Evolutionary conservation across 1,140 invertebrate species (phyloP).

Genomic region (Nephila pilipes): DNA sequence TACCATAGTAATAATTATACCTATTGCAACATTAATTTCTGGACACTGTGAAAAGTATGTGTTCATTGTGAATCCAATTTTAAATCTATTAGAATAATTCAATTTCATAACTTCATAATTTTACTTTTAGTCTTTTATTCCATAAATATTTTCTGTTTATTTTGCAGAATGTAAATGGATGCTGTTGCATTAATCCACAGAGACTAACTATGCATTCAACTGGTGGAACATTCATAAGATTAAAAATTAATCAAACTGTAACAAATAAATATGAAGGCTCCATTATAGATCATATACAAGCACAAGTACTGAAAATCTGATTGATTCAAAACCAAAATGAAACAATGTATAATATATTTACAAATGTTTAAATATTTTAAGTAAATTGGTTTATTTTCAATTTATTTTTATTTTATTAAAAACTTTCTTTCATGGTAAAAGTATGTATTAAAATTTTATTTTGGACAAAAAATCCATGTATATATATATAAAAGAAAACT

Average conservation of each 20-base stretch:
- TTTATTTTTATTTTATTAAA: neutral
- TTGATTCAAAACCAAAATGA: neutral
- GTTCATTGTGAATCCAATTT: too few relatives aligned
- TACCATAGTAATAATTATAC: too few relatives aligned
- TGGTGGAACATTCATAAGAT: conserved; percentile 84
- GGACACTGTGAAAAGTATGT: too few relatives aligned
- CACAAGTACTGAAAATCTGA: conserved; percentile 80
- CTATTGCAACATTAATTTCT: too few relatives aligned
- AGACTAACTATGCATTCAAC: conserved; percentile 86
- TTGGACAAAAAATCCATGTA: too few relatives aligned
- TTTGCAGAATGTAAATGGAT: conserved; percentile 87
- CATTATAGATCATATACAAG: conserved; percentile 77
- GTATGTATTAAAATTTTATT: too few relatives aligned
- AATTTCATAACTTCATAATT: too few relatives aligned
- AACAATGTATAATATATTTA: neutral
- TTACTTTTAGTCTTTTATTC: too few relatives aligned
- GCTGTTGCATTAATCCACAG: conserved; percentile 92
- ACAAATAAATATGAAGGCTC: conserved; percentile 63
- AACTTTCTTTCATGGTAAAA: neutral
- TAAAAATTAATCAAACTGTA: conserved; percentile 81
- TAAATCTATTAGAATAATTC: too few relatives aligned
- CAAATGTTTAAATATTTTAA: neutral
- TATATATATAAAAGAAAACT: too few relatives aligned
- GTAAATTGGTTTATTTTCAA: neutral
- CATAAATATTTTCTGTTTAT: conserved; percentile 59